Evolutionary conservation across 2,113 vertebrate species (phyloP).

Genomic region (Tiliqua scincoides): DNA sequence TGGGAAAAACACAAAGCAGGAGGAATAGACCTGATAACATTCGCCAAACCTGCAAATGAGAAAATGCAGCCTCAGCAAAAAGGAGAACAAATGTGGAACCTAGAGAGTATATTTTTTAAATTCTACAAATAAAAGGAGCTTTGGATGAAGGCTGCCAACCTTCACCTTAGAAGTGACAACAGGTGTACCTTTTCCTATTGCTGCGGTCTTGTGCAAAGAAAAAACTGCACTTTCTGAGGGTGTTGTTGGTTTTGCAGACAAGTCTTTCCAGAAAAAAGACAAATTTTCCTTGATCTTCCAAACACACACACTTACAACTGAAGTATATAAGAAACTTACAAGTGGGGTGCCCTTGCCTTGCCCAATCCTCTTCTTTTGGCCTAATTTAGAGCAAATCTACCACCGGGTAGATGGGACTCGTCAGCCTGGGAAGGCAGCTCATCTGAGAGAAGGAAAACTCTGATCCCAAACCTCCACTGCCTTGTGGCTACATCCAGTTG

Average conservation of each 20-base stretch:
- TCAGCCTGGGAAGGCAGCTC: no score
- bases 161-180: not conserved
- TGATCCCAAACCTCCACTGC: no score
- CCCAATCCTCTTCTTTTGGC: conserved; percentile 40
- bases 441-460: no score
- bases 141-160: not conserved
- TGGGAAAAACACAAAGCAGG: not conserved
- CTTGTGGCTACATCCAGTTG: no score
- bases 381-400: conserved; percentile 44
- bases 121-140: not conserved
- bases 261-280: not conserved
- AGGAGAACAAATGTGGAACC: not conserved
- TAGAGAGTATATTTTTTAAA: not conserved
- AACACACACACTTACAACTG: not conserved
- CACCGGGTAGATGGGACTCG: no score
- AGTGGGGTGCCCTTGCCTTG: not conserved
- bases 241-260: not conserved
- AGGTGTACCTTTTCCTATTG: not conserved
- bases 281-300: not conserved
- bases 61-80: not conserved
- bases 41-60: not conserved
- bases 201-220: not conserved
- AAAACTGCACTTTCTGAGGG: not conserved
- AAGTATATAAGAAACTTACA: not conserved
- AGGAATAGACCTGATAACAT: no score